Conservation (phyloP, 2,113 vertebrate genomes). For the Neodon shergylaensis region DNA sequence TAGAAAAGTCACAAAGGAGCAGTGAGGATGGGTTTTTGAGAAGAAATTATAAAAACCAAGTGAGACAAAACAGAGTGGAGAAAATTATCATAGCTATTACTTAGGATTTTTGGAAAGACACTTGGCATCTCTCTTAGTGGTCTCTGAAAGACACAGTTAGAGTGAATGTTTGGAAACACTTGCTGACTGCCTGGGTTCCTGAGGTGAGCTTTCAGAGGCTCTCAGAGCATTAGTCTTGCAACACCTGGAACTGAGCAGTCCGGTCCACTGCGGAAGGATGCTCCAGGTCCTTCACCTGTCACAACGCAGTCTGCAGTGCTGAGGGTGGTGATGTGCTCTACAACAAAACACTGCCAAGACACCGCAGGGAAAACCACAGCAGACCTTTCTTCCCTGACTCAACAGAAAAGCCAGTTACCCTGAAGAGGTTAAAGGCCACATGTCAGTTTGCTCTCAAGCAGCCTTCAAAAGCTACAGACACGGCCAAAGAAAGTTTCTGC, state of each 20-base stretch:
- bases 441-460: neutral
- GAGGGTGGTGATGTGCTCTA: neutral
- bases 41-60: neutral
- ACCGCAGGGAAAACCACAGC: neutral
- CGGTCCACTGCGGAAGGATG: neutral
- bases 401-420: neutral
- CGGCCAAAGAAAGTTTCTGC: neutral
- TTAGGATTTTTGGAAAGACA: constrained; percentile 12
- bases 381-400: neutral
- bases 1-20: neutral
- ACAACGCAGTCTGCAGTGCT: neutral
- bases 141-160: neutral
- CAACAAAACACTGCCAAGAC: neutral
- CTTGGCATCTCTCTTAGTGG: neutral
- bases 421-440: neutral
- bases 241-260: neutral
- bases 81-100: neutral
- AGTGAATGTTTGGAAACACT: neutral
- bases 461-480: neutral
- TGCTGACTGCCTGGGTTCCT: neutral
- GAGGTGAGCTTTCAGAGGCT: neutral
- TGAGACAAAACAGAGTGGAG: neutral
- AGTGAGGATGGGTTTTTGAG: neutral
- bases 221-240: neutral
- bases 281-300: neutral